Conservation (phyloP, 2,797 vertebrate genomes). For the Spinus pinus region DNA sequence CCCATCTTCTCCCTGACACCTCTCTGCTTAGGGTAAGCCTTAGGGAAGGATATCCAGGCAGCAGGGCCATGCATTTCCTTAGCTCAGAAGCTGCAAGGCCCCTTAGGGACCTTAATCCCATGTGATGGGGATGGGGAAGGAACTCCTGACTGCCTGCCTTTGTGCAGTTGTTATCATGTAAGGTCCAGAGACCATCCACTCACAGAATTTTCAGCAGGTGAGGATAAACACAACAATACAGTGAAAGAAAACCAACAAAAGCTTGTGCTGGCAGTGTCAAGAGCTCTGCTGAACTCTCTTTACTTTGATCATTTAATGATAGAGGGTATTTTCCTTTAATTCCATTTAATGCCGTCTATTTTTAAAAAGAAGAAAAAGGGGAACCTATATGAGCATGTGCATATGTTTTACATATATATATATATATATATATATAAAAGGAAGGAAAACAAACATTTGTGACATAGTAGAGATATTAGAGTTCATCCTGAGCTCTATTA, state of each 20-base stretch:
- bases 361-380: background rate
- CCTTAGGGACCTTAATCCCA: background rate
- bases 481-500: background rate
- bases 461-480: background rate
- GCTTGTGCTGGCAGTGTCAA: background rate
- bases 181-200: background rate
- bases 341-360: background rate
- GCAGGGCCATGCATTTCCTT: background rate
- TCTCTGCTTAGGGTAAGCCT: background rate
- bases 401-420: background rate
- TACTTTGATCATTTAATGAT: background rate
- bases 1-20: background rate
- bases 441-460: background rate
- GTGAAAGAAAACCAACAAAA: background rate
- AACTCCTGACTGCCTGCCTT: background rate
- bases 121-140: background rate
- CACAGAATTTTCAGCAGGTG: background rate
- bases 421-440: fast-evolving
- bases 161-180: background rate
- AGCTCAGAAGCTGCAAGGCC: background rate
- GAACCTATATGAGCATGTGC: background rate
- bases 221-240: fast-evolving
- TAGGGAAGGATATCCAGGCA: background rate
- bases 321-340: background rate
- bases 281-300: background rate